phyloP scores from a whole-genome alignment of 2,113 vertebrate genomes.

The Axis porcinus region DNA sequence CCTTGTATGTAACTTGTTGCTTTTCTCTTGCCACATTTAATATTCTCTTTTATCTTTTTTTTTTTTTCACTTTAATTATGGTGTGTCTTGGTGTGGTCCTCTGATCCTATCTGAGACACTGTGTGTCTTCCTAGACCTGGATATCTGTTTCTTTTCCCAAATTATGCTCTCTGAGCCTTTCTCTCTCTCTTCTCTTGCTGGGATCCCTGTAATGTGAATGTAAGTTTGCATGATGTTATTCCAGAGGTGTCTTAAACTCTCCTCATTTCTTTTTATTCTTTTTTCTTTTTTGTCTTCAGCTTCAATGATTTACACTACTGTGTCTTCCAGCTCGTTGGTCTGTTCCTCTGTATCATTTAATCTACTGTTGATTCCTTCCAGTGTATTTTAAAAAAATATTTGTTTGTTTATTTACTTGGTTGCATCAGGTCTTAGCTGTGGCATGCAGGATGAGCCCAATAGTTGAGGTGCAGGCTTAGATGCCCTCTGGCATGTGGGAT shows the following conservation, averaged over 20 bases:
- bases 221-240: not conserved
- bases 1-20: not conserved
- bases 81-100: not conserved
- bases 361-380: not conserved
- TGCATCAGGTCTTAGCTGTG: not conserved
- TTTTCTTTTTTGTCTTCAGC: not conserved
- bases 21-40: not conserved
- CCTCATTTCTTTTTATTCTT: not conserved
- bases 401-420: not conserved
- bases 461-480: not conserved
- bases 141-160: not conserved
- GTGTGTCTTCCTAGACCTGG: not conserved
- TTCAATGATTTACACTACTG: not conserved
- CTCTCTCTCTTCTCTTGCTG: not conserved
- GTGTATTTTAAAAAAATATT: not conserved
- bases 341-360: not conserved
- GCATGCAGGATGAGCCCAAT: not conserved
- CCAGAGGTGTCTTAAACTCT: not conserved
- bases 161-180: not conserved
- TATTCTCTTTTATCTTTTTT: not conserved
- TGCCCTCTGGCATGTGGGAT: not conserved
- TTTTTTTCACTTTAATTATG: not conserved
- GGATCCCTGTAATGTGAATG: not conserved
- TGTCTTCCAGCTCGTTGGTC: not conserved
- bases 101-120: not conserved